Conservation (phyloP, 2,888 invertebrate genomes). For the Pyrgus malvae region DNA sequence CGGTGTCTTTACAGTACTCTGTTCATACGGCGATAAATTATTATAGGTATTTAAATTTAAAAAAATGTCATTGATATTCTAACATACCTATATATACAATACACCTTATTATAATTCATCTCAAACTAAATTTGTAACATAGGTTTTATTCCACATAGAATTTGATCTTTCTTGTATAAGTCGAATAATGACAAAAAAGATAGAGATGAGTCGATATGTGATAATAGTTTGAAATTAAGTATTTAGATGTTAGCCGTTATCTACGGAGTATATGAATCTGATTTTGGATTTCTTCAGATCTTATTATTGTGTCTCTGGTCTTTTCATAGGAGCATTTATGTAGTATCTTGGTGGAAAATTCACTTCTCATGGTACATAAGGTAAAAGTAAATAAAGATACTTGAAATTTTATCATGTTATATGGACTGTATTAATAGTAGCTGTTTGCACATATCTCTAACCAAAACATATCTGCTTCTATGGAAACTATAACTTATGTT, state of each 20-base stretch:
- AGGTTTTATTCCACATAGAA: conserved; percentile 21
- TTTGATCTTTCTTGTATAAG: conserved; percentile 20
- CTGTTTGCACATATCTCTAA: conserved; percentile 53
- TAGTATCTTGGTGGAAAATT: conserved; percentile 28
- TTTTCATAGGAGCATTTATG: conserved; percentile 74
- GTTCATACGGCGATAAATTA: background rate
- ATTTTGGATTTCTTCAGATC: conserved; percentile 49
- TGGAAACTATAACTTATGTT: conserved; percentile 40
- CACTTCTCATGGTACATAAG: conserved; percentile 18
- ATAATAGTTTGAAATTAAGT: conserved; percentile 65
- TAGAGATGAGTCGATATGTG: conserved; percentile 63
- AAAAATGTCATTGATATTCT: background rate
- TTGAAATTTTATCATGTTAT: background rate
- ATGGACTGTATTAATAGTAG: conserved; percentile 14
- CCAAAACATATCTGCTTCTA: conserved; percentile 73
- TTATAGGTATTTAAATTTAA: conserved; percentile 2
- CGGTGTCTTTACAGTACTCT: background rate
- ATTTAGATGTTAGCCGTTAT: conserved; percentile 28
- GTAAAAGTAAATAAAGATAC: conserved; percentile 8
- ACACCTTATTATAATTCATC: conserved; percentile 12
- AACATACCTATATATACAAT: background rate
- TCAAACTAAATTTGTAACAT: conserved; percentile 12
- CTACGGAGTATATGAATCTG: conserved; percentile 36
- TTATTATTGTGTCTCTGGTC: conserved; percentile 40
- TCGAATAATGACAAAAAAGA: conserved; percentile 7